Conservation (phyloP, 2,797 vertebrate species). For the Sylvia borin region DNA sequence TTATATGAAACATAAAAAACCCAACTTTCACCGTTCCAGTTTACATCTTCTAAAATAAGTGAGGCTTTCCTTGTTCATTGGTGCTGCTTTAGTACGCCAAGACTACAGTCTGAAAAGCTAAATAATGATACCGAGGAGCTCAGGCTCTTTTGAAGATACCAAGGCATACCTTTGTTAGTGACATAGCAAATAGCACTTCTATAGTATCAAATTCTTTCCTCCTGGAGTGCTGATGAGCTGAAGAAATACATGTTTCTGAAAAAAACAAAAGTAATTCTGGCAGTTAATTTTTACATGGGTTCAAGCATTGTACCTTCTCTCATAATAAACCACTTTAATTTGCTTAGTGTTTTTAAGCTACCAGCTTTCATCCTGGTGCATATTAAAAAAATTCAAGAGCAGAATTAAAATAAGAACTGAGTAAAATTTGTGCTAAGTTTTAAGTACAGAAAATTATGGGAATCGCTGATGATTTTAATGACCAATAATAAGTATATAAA, state of each 20-base stretch:
- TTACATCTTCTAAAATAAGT: not conserved
- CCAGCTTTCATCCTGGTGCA: not conserved
- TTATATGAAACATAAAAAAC: not conserved
- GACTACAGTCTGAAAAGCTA: not conserved
- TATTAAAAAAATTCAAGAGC: not conserved
- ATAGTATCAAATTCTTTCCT: not conserved
- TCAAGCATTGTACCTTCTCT: not conserved
- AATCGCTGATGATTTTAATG: not conserved
- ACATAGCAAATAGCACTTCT: not conserved
- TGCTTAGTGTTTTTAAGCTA: not conserved
- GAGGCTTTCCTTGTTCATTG: not conserved
- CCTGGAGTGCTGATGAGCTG: not conserved
- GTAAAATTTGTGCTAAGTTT: not conserved
- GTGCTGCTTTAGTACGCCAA: not conserved
- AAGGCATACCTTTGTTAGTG: not conserved
- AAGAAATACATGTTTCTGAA: not conserved
- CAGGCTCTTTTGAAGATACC: not conserved
- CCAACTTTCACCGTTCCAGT: not conserved
- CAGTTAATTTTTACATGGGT: not conserved
- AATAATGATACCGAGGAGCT: not conserved
- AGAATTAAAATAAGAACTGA: not conserved
- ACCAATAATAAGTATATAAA: not conserved
- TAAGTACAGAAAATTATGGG: not conserved
- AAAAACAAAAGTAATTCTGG: not conserved
- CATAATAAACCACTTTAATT: not conserved